phyloP scores from a whole-genome alignment of 2,888 invertebrate genomes.

The Dinocampus coccinellae region DNA sequence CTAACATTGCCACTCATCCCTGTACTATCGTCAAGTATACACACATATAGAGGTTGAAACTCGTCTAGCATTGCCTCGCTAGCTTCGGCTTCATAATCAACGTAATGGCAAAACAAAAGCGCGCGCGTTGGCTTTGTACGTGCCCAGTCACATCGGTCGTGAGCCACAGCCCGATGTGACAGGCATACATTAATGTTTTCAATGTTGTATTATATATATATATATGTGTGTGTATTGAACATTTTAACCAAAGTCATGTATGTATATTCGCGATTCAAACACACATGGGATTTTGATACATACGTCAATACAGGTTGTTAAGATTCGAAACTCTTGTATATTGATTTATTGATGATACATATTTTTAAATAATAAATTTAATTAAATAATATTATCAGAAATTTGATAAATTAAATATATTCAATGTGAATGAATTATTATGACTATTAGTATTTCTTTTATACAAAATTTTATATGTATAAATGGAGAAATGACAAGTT shows the following conservation, averaged over 20 bases:
- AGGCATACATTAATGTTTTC: conserved; percentile 47
- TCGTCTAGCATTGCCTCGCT: conserved; percentile 8
- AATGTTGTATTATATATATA: not conserved
- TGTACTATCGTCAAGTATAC: not conserved
- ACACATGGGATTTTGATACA: not conserved
- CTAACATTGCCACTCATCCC: not conserved
- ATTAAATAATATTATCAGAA: too few relatives aligned
- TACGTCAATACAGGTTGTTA: not conserved
- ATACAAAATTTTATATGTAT: not conserved
- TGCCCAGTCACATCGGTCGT: conserved; percentile 36
- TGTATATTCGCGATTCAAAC: not conserved
- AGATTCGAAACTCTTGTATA: not conserved
- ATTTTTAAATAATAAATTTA: too few relatives aligned
- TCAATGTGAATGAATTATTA: too few relatives aligned
- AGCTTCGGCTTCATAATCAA: conserved; percentile 49
- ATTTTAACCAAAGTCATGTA: not conserved
- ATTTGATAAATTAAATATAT: too few relatives aligned
- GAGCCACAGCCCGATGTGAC: conserved; percentile 47
- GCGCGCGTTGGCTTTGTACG: conserved; percentile 35
- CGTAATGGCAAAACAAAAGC: conserved; percentile 54
- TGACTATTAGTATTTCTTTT: too few relatives aligned
- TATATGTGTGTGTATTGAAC: not conserved
- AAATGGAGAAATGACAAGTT: not conserved
- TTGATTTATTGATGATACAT: not conserved
- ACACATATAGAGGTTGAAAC: too few relatives aligned